phyloP scores from a whole-genome alignment of 2,888 invertebrate genomes.

The Didymodactylos carnosus region DNA sequence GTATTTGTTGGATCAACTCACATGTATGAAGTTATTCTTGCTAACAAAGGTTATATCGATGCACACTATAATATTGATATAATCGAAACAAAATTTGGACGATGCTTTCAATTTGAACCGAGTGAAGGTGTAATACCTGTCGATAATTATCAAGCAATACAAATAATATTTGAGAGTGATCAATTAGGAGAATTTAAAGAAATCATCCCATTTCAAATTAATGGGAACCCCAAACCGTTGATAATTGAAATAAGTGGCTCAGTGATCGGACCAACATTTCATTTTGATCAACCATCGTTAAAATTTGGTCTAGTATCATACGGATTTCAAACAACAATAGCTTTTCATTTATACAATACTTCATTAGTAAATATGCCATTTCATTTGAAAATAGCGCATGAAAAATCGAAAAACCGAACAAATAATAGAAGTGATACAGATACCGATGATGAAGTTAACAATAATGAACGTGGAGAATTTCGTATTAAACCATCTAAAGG shows the following conservation, averaged over 20 bases:
- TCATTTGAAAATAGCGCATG: constrained; percentile 22
- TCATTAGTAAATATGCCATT: constrained; percentile 33
- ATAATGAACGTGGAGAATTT: constrained; percentile 32
- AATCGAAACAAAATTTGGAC: constrained; percentile 26
- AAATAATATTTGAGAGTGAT: constrained; percentile 26
- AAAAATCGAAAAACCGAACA: background rate
- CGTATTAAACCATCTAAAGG: constrained; percentile 28
- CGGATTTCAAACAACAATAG: constrained; percentile 25
- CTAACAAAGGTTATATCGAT: constrained; percentile 34
- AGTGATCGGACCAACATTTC: constrained; percentile 35
- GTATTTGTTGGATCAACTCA: constrained; percentile 33
- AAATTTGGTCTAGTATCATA: constrained; percentile 28
- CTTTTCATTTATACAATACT: constrained; percentile 28
- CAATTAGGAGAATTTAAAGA: constrained; percentile 33
- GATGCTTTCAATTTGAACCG: constrained; percentile 28
- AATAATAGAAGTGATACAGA: background rate
- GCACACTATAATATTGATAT: constrained; percentile 29
- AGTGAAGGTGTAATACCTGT: constrained; percentile 25
- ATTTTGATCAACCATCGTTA: constrained; percentile 31
- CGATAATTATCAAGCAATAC: constrained; percentile 31
- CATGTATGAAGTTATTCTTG: constrained; percentile 32
- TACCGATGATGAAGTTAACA: constrained; percentile 14
- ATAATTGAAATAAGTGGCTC: constrained; percentile 25
- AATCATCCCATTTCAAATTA: constrained; percentile 29
- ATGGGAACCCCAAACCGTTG: constrained; percentile 26